Percentiles rank a stretch among this genome's conserved stretches.
These are phyloP conservation scores for Coelogynopora nodosa DNA, from an alignment of 2,888 invertebrate species.

Conservation along the genomic window DNA sequence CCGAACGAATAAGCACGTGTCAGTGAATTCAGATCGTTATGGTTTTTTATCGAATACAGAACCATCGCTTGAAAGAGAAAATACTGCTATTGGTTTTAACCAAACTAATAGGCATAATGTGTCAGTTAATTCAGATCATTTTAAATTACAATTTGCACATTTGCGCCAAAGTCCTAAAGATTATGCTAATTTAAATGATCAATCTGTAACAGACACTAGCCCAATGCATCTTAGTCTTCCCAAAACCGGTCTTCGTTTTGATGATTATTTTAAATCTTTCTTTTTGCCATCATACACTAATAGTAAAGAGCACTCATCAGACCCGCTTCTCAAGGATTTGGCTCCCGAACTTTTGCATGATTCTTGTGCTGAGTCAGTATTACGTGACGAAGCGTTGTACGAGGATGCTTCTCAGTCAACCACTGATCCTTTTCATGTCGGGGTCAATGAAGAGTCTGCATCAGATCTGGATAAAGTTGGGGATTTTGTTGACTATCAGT, in stretches of 20 bases:
- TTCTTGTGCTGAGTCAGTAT: background rate
- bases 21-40: too few species aligned
- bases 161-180: background rate
- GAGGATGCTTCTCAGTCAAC: background rate
- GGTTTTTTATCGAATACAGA: too few species aligned
- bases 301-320: background rate
- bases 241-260: background rate
- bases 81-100: background rate
- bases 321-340: background rate
- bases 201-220: background rate
- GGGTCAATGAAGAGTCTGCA: background rate
- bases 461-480: background rate
- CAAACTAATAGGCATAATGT: background rate
- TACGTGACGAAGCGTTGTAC: background rate
- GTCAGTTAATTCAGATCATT: background rate
- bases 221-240: background rate
- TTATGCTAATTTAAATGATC: background rate
- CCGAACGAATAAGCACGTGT: too few species aligned
- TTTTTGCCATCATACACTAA: background rate
- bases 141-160: background rate
- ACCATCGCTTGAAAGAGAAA: too few species aligned
- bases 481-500: background rate
- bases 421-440: background rate
- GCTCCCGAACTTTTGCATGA: background rate
- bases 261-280: background rate